phyloP scores from a whole-genome alignment of 2,113 vertebrate species.

The Piprites chloris region DNA sequence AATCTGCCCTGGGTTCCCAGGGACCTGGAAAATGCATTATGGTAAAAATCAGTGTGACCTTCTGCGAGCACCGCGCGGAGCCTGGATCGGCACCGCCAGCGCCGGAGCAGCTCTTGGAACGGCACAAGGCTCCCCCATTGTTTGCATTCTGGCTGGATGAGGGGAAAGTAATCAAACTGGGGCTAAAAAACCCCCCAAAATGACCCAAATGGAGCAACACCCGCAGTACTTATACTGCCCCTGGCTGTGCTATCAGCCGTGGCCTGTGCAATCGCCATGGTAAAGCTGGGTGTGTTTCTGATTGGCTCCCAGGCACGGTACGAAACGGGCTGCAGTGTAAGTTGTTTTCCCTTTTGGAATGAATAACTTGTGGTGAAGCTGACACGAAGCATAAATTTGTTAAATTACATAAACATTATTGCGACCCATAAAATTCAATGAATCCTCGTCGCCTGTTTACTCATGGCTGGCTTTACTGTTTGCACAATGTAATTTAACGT shows the following conservation, averaged over 20 bases:
- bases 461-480: slow-evolving; percentile 75
- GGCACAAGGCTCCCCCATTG: background rate
- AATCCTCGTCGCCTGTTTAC: slow-evolving; percentile 74
- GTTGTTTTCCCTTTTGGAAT: slow-evolving; percentile 66
- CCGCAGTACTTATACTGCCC: background rate
- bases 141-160: background rate
- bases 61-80: background rate
- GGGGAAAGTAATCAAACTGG: background rate
- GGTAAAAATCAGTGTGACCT: slow-evolving; percentile 2
- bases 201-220: rapidly evolving
- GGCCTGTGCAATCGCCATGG: background rate
- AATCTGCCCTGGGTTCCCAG: background rate
- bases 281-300: background rate
- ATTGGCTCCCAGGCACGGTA: background rate
- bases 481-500: slow-evolving; percentile 79
- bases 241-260: background rate
- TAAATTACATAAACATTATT: slow-evolving; percentile 82
- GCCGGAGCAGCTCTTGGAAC: background rate
- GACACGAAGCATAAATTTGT: slow-evolving; percentile 75
- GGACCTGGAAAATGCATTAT: background rate
- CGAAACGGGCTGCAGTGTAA: background rate
- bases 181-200: background rate
- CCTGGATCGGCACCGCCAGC: background rate
- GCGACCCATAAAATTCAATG: slow-evolving; percentile 81
- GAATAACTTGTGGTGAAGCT: slow-evolving; percentile 65